phyloP scores from a whole-genome alignment of 2,113 vertebrate species.

The Eulacestoma nigropectus region DNA sequence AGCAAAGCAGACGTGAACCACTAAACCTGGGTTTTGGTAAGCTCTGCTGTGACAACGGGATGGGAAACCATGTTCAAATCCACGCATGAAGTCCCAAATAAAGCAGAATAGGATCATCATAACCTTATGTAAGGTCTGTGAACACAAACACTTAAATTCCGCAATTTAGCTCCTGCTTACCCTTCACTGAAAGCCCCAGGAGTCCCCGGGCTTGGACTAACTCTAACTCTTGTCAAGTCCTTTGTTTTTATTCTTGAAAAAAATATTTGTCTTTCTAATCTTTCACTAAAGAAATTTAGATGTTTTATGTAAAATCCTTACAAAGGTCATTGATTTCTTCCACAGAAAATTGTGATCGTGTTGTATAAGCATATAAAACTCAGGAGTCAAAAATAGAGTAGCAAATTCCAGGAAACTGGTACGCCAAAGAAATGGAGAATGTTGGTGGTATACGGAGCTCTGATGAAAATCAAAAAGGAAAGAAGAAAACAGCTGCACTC shows the following conservation, averaged over 20 bases:
- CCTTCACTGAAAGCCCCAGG: not conserved
- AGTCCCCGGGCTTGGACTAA: not conserved
- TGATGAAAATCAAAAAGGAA: not conserved
- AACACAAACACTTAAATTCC: not conserved
- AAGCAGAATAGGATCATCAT: not conserved
- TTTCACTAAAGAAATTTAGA: not conserved
- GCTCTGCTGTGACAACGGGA: fast-evolving
- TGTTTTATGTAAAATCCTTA: not conserved
- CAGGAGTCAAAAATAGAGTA: not conserved
- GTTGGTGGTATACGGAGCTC: not conserved
- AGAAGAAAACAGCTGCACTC: not conserved
- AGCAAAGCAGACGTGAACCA: not conserved
- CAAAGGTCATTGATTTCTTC: not conserved
- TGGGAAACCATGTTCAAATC: not conserved
- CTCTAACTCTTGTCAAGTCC: not conserved
- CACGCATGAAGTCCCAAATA: not conserved
- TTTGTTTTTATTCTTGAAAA: not conserved
- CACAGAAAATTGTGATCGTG: not conserved
- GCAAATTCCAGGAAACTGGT: not conserved
- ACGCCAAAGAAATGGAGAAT: not conserved
- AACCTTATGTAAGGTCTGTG: not conserved
- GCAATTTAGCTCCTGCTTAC: not conserved
- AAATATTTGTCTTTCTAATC: not conserved
- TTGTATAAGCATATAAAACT: not conserved
- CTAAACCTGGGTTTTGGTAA: not conserved